These are phyloP conservation scores for Eumacrocentrus americanus DNA, from an alignment of 2,888 invertebrate genomes.

Conservation along the genomic window DNA sequence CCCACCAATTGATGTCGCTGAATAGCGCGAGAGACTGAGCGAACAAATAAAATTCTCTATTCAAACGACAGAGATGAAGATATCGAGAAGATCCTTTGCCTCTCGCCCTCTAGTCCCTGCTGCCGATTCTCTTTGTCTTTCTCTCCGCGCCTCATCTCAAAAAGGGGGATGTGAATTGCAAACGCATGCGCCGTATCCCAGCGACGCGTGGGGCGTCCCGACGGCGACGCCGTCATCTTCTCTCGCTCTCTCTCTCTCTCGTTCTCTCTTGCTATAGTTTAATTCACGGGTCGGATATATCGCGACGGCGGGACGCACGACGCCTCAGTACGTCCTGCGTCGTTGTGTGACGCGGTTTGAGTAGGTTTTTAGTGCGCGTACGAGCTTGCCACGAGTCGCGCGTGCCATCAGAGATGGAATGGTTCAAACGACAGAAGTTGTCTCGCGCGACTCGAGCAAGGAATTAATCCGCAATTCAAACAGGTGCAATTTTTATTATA, in stretches of 20 bases:
- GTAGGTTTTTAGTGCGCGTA: conserved; percentile 42
- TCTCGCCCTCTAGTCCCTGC: neutral
- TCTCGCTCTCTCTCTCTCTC: conserved; percentile 23
- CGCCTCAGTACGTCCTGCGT: conserved; percentile 48
- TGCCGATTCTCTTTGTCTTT: neutral
- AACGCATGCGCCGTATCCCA: conserved; percentile 13
- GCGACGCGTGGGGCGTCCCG: conserved; percentile 9
- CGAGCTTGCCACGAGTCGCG: conserved; percentile 32
- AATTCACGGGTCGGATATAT: conserved; percentile 7
- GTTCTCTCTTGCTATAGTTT: neutral
- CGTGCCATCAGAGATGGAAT: conserved; percentile 16
- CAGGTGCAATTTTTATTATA: conserved; percentile 12
- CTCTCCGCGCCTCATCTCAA: neutral
- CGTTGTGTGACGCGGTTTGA: conserved; percentile 41
- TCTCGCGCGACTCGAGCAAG: conserved; percentile 10
- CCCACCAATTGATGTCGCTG: neutral
- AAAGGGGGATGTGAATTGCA: conserved; percentile 1
- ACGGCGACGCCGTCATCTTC: conserved; percentile 14
- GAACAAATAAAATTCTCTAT: neutral
- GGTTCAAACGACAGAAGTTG: neutral
- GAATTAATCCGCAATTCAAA: conserved; percentile 14
- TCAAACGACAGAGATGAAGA: neutral
- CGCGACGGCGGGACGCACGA: conserved; percentile 23
- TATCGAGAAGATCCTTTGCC: neutral
- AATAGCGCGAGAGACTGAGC: neutral